phyloP scores from a whole-genome alignment of 1,140 invertebrate species.

The Odontomachus brunneus region DNA sequence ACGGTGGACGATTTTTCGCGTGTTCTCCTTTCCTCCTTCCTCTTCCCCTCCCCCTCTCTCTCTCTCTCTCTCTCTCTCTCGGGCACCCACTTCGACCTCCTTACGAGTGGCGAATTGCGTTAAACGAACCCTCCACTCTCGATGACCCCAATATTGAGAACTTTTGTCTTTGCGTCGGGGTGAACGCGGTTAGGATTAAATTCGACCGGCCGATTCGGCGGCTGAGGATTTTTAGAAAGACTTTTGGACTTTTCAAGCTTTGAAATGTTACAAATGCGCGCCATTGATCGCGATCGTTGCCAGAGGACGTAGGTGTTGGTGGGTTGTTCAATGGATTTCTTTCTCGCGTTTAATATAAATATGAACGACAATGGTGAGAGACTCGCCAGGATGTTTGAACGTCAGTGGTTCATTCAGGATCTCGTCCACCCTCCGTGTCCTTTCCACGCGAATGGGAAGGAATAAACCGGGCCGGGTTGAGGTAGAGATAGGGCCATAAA shows the following conservation, averaged over 20 bases:
- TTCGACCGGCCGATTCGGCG: neutral
- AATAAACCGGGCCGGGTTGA: neutral
- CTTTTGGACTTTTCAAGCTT: neutral
- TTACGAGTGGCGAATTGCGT: conserved; percentile 31
- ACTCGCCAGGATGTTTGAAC: conserved; percentile 17
- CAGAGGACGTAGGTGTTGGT: no score
- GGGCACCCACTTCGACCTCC: conserved; percentile 18
- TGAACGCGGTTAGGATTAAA: neutral
- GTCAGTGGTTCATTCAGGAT: conserved; percentile 28
- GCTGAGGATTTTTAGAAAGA: neutral
- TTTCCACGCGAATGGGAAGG: neutral
- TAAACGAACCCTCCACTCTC: conserved; percentile 29
- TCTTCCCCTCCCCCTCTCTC: no score
- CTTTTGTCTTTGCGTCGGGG: neutral
- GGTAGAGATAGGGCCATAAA: conserved; percentile 45
- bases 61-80: neutral
- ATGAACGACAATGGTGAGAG: conserved; percentile 52
- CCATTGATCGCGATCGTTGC: neutral
- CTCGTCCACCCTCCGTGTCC: neutral
- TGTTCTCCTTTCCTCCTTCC: conserved; percentile 13
- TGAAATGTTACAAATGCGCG: neutral
- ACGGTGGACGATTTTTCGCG: conserved; percentile 78
- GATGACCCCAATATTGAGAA: neutral
- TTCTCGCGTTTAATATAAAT: conserved; percentile 51
- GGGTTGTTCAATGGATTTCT: neutral